Percentiles rank a stretch among this genome's conserved stretches.
Evolutionary conservation across 1,140 invertebrate genomes (phyloP).

Genomic region (Ostrea denselamellosa): DNA sequence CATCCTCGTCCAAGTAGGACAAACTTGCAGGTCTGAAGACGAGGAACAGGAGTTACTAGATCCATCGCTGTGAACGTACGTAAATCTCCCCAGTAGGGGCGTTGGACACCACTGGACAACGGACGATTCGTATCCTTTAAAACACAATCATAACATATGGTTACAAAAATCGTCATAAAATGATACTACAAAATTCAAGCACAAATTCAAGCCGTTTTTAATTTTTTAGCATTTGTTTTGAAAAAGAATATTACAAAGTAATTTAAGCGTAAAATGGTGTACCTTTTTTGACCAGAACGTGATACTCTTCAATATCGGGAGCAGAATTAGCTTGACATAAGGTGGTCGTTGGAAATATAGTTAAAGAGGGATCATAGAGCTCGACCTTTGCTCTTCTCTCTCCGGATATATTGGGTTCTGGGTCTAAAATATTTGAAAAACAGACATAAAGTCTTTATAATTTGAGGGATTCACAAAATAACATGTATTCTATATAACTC

Average conservation of each 20-base stretch:
- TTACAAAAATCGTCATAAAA: too few relatives aligned
- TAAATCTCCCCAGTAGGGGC: conserved; percentile 42
- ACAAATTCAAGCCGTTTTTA: neutral
- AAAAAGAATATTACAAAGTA: neutral
- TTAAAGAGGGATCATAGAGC: conserved; percentile 13
- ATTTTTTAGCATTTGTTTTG: neutral
- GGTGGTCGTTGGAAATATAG: neutral
- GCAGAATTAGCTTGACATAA: conserved; percentile 43
- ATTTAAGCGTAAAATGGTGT: neutral
- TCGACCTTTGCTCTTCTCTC: conserved; percentile 34
- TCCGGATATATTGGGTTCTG: conserved; percentile 44
- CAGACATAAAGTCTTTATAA: too few relatives aligned
- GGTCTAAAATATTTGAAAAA: conserved; percentile 36
- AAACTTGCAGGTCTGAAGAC: conserved; percentile 31
- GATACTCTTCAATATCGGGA: conserved; percentile 47
- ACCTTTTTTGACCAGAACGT: conserved; percentile 55
- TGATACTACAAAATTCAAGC: neutral
- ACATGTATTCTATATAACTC: too few relatives aligned
- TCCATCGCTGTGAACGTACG: conserved; percentile 46
- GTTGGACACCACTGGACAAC: conserved; percentile 38
- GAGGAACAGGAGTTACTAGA: conserved; percentile 14
- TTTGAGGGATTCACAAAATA: too few relatives aligned
- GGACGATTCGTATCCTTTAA: neutral
- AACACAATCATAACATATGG: neutral
- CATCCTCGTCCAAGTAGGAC: conserved; percentile 45